Evolutionary conservation across 2,113 vertebrate genomes (phyloP).

Genomic region (Bos javanicus): DNA sequence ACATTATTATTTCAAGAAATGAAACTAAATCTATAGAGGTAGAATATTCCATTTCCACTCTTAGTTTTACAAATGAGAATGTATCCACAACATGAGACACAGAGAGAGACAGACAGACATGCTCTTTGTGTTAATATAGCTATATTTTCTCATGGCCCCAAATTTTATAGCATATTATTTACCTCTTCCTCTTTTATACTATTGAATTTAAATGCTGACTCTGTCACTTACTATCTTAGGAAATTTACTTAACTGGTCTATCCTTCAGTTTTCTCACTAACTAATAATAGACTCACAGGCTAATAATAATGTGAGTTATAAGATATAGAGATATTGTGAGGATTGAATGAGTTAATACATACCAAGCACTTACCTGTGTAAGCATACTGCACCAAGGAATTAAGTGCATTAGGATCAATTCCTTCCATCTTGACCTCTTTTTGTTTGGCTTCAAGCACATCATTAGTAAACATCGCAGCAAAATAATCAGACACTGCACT

Average conservation of each 20-base stretch:
- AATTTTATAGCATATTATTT: neutral
- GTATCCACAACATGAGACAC: neutral
- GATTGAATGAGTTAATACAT: neutral
- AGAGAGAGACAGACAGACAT: neutral
- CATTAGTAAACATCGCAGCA: conserved; percentile 98
- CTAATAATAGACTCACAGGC: neutral
- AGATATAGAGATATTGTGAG: neutral
- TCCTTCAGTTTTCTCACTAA: neutral
- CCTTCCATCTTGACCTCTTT: conserved; percentile 99
- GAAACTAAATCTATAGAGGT: neutral
- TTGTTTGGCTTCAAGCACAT: conserved; percentile 94
- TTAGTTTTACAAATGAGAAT: neutral
- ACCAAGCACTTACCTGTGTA: conserved; percentile 89
- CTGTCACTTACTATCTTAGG: neutral
- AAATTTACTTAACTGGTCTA: neutral
- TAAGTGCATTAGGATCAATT: conserved; percentile 92
- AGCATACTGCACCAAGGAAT: conserved; percentile 94
- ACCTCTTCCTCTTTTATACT: neutral
- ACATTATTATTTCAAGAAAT: neutral
- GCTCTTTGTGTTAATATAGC: neutral
- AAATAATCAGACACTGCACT: conserved; percentile 98
- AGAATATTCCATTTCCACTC: neutral
- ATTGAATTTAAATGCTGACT: neutral
- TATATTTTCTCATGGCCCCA: neutral
- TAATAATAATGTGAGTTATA: neutral